Conservation (phyloP, 2,888 invertebrate species). For the Microctonus brassicae region DNA sequence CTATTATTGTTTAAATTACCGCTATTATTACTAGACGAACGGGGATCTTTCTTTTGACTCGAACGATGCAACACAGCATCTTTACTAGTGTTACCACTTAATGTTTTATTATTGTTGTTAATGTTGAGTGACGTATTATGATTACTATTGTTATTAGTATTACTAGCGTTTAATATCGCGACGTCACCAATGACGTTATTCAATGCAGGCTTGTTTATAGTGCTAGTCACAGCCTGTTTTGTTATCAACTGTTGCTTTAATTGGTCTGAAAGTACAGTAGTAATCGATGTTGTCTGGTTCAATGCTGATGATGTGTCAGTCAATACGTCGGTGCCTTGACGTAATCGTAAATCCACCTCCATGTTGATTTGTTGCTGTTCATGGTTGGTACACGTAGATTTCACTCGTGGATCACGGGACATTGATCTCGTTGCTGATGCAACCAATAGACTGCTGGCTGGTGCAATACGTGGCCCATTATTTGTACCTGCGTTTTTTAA, state of each 20-base stretch:
- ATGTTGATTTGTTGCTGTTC: constrained; percentile 57
- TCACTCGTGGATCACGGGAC: constrained; percentile 65
- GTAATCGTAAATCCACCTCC: constrained; percentile 54
- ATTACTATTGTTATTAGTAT: constrained; percentile 61
- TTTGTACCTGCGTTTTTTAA: constrained; percentile 59
- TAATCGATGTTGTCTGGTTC: constrained; percentile 50
- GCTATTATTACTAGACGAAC: constrained; percentile 65
- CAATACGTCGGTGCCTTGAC: constrained; percentile 41
- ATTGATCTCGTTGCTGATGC: constrained; percentile 70
- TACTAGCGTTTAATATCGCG: constrained; percentile 58
- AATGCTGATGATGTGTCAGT: constrained; percentile 13
- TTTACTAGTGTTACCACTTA: constrained; percentile 65
- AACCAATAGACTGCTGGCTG: constrained; percentile 71
- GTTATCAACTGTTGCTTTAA: constrained; percentile 64
- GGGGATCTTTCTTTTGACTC: constrained; percentile 67
- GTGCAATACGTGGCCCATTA: constrained; percentile 72
- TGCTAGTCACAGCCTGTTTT: constrained; percentile 63
- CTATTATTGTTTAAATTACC: constrained; percentile 53
- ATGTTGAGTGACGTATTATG: constrained; percentile 59
- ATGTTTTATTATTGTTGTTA: constrained; percentile 63
- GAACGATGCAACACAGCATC: constrained; percentile 66
- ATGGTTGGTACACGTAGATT: constrained; percentile 49
- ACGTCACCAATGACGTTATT: constrained; percentile 57
- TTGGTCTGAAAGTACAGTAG: constrained; percentile 65
- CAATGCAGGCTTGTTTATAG: constrained; percentile 60